Percentiles rank a stretch among this genome's conserved stretches.
These are phyloP conservation scores for Pyrocephalus nanus DNA, from an alignment of 2,797 vertebrate genomes.

Conservation along the genomic window DNA sequence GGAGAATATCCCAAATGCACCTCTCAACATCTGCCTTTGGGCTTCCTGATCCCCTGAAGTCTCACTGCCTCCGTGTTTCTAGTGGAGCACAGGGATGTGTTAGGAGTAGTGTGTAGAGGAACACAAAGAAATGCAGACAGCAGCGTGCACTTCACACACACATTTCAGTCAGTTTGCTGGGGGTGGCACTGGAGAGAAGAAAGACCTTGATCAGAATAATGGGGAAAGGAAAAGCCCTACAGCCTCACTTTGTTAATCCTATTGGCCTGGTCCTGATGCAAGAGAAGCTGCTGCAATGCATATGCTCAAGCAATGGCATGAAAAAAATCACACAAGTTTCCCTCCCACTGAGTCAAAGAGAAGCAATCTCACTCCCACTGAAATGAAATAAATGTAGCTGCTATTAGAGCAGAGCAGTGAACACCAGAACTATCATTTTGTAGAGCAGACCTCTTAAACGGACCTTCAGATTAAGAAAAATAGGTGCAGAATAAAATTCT, in stretches of 20 bases:
- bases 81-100: not conserved
- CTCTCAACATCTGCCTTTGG: not conserved
- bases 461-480: constrained; percentile 51
- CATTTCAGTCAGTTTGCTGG: not conserved
- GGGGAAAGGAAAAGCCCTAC: not conserved
- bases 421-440: not conserved
- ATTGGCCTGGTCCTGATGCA: not conserved
- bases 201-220: not conserved
- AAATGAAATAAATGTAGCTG: constrained; percentile 38
- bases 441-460: not conserved
- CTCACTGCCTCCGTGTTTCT: not conserved
- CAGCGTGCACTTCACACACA: not conserved
- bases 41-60: not conserved
- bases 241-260: not conserved
- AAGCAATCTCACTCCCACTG: constrained; percentile 29
- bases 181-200: not conserved
- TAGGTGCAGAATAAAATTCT: constrained; percentile 4
- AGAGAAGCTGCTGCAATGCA: not conserved
- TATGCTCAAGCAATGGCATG: not conserved
- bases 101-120: not conserved
- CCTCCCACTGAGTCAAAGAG: constrained; percentile 39
- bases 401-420: constrained; percentile 18
- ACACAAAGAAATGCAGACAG: not conserved
- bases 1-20: not conserved
- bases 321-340: not conserved